These are phyloP conservation scores for Tadarida brasiliensis DNA, from an alignment of 2,797 vertebrate genomes.

Conservation along the genomic window DNA sequence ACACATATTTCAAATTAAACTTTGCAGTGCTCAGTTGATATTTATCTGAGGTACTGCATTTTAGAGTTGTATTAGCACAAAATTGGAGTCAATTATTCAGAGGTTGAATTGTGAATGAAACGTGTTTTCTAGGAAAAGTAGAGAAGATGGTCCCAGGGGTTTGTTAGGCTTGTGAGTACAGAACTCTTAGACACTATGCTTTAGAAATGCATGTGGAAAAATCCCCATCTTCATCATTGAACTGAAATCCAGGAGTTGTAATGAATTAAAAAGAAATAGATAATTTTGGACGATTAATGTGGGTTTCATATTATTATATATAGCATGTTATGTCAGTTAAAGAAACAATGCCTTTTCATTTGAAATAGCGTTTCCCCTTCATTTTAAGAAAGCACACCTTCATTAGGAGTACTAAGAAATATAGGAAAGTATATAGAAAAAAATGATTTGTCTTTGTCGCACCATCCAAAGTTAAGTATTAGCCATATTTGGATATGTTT, in stretches of 20 bases:
- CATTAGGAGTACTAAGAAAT: background rate
- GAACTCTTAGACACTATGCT: constrained; percentile 17
- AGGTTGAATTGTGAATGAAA: constrained; percentile 12
- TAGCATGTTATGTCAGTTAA: background rate
- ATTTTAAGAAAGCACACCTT: constrained; percentile 38
- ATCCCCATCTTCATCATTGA: constrained; percentile 19
- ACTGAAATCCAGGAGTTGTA: constrained; percentile 11
- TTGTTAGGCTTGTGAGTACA: background rate
- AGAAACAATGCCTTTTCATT: constrained; percentile 10
- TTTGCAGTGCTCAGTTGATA: constrained; percentile 18
- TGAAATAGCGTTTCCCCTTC: background rate
- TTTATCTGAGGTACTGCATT: constrained; percentile 59
- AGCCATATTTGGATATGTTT: background rate
- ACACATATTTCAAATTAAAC: constrained; percentile 60
- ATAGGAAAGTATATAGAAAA: background rate
- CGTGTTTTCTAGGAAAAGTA: constrained; percentile 39
- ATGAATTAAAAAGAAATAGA: constrained; percentile 43
- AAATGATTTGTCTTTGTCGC: background rate
- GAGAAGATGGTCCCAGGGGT: background rate
- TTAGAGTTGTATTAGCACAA: constrained; percentile 41
- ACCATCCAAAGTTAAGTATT: background rate
- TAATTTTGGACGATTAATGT: background rate
- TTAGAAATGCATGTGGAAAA: background rate
- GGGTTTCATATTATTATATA: constrained; percentile 1
- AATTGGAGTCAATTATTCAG: constrained; percentile 54